Evolutionary conservation across 2,888 invertebrate species (phyloP).

Genomic region (Drosophila suboccidentalis): DNA sequence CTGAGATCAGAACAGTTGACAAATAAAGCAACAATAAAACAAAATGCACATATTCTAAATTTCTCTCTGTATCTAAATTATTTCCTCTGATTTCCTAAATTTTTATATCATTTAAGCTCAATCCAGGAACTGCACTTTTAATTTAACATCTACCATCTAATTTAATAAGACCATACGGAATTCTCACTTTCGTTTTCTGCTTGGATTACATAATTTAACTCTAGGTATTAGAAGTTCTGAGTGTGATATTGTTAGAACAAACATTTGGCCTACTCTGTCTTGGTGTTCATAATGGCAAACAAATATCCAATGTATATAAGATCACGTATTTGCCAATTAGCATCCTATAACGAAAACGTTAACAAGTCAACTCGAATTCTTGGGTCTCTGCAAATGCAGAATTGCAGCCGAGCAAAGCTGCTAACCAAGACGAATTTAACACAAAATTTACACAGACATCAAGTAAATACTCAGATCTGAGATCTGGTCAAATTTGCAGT

Average conservation of each 20-base stretch:
- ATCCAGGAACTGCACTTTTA: constrained; percentile 19
- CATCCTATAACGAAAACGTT: constrained; percentile 54
- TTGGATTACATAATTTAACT: constrained; percentile 47
- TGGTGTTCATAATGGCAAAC: background rate
- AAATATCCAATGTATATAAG: constrained; percentile 1
- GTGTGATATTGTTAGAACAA: constrained; percentile 32
- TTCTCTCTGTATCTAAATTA: background rate
- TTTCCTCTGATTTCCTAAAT: background rate
- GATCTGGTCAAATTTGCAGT: constrained; percentile 20
- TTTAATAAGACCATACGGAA: constrained; percentile 30
- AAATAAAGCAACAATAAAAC: background rate
- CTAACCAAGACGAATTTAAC: constrained; percentile 60
- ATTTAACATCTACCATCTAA: constrained; percentile 44
- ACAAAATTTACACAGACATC: constrained; percentile 47
- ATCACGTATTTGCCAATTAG: constrained; percentile 64
- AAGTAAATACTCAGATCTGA: constrained; percentile 16
- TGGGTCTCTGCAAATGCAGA: constrained; percentile 42
- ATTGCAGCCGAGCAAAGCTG: constrained; percentile 55
- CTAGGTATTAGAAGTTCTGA: background rate
- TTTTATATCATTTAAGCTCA: background rate
- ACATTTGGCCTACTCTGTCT: constrained; percentile 26
- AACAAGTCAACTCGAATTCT: constrained; percentile 42
- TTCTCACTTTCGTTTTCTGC: constrained; percentile 70
- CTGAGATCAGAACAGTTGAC: background rate
- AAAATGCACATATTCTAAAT: background rate